Base-by-base conservation (phyloP, 2,888 invertebrate species). In the Zeuzera pyrina region DNA sequence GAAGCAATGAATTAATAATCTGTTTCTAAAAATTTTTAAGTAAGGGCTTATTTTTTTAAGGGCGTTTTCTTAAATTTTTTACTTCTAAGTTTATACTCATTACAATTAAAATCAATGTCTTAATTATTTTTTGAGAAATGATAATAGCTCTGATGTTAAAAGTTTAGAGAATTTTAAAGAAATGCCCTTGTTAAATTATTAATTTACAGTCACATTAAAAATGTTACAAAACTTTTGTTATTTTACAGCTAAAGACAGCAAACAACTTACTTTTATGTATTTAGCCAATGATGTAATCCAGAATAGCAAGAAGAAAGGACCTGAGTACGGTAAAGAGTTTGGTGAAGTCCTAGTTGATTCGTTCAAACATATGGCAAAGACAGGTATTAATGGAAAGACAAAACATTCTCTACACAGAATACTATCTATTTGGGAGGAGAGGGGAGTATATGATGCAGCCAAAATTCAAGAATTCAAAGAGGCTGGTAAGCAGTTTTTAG, bases 251-350 rank as follows among this genome's bases (percentile, higher is more conserved):
- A 91, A 94, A 67, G 92, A 93, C 50, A 87, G 85, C 45, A 90
- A 92, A 51, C 96, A 96, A 61, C 81, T 98, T 33, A 97, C 95
- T 10, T 94, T 96, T 55, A 93, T 99, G 91, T 99, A 99, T 73
- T 85, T 99, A 52, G 98, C 98, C 16, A 99, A 99, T 85, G 99
- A 99, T 86, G 97, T 99, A 15, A 97, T 99, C 52, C 99, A 99
- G 68, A 99, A 98, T 59, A 95, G 97, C 64, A 94, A 95, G 68
- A 98, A 97, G 71, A 98, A 98, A 70, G 97, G 97, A 0, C 96
- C 97, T 0, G 97, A 98, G 68, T 98, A 91, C 74, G 93, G 93
- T 0, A 91, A 91, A 61, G 95, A 94, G 60, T 98, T 94, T 77
- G 92, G 90, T 4, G 84, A 86, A 34, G 89, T 93, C 6, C 71